Base-by-base conservation (phyloP, 2,113 vertebrate genomes). In the Myrmophylax atrothorax region DNA sequence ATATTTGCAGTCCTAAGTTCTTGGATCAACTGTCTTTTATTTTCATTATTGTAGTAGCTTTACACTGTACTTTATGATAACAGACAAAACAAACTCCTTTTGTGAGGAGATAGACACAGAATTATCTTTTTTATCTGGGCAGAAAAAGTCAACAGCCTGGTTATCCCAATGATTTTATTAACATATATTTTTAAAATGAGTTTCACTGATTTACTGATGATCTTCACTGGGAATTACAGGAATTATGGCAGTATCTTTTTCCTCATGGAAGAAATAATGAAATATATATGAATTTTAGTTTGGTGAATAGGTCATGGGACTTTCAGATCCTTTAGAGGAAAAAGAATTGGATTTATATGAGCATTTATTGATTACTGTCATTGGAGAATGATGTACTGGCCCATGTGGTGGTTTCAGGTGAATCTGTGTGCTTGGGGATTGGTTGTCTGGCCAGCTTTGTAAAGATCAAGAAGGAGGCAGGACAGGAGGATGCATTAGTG, bases 371-470 rank as follows among this genome's bases (percentile, higher is more conserved):
- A 80, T 49, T 82, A n/a, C 19, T 50, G 16, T n/a, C n/a, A 47
- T 29, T 78, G 26, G 18, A 75, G 47, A 78, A 50, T 16, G 22
- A 75, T 49, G 14, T 35, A n/a, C 20, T 50, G 17, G 6, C 42
- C 2, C 2, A 26, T 4, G 2, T 0, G 0, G 24, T 63, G 5
- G 18, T 86, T 14, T 50, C 40, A 55, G 46, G 20, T 62, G 18
- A 77, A 70, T 37, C 29, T 60, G 14, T 75, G 29, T 47, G 14
- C 22, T 47, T 72, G 14, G 29, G 10, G 10, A 56, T 10, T 8
- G 11, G 8, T 17, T 78, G n/a, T 18, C 18, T 74, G 31, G 40
- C 12, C 31, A 44, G 16, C 3, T 56, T 92, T 69, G n/a, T 63
- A 50, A 80, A n/a, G 25, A 42, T 19, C 3, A 63, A 37, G 44